Conservation (phyloP, 2,113 vertebrate species). For the Himantopus leucocephalus region DNA sequence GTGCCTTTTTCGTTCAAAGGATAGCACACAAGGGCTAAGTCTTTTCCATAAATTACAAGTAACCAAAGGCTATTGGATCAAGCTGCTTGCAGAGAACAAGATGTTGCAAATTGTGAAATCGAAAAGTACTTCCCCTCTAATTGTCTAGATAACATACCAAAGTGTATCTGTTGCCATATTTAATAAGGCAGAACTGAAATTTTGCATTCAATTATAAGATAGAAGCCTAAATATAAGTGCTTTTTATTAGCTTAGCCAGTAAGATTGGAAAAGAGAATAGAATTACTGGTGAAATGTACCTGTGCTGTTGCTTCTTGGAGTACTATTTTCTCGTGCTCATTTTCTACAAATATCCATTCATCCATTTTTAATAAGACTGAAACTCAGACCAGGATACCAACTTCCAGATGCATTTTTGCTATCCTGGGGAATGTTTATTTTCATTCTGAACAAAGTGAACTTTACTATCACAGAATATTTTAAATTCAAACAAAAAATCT, state of each 20-base stretch:
- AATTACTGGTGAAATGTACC: not conserved
- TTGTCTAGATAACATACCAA: not conserved
- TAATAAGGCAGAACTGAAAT: not conserved
- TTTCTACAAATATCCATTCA: not conserved
- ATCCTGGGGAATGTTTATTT: not conserved
- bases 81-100: not conserved
- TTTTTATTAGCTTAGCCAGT: not conserved
- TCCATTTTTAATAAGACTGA: not conserved
- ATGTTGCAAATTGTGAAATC: not conserved
- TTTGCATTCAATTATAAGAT: not conserved
- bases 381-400: not conserved
- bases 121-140: not conserved
- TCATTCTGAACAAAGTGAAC: not conserved
- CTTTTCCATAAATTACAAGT: not conserved
- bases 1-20: not conserved
- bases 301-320: not conserved
- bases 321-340: not conserved
- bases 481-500: slow-evolving; percentile 11
- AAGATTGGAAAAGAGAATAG: not conserved
- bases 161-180: not conserved
- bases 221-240: not conserved
- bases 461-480: not conserved
- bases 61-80: not conserved
- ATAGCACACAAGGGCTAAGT: not conserved
- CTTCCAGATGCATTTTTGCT: slow-evolving; percentile 9